phyloP scores from a whole-genome alignment of 1,140 invertebrate species.

The Octopus bimaculoides region DNA sequence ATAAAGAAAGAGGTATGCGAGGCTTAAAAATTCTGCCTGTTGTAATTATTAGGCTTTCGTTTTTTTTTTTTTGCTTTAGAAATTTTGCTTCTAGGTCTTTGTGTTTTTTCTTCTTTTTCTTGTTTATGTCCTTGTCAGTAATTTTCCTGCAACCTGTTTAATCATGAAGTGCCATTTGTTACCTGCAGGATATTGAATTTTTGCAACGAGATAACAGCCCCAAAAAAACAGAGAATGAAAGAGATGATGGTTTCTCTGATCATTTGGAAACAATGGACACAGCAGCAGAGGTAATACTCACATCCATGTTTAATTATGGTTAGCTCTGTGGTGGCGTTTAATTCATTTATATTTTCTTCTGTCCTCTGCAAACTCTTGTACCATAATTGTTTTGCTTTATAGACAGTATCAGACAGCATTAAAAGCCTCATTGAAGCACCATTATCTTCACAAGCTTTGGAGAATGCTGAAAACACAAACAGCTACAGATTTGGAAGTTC shows the following conservation, averaged over 20 bases:
- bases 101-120: background rate
- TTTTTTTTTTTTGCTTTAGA: background rate
- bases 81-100: background rate
- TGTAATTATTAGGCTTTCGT: background rate
- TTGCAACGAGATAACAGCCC: conserved; percentile 1
- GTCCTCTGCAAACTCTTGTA: too few relatives aligned
- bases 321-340: too few relatives aligned
- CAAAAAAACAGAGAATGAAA: background rate
- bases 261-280: conserved; percentile 2
- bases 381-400: too few relatives aligned
- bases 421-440: background rate
- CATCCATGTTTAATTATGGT: too few relatives aligned
- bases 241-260: conserved; percentile 4
- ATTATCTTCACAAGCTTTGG: background rate
- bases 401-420: background rate
- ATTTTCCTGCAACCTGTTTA: background rate
- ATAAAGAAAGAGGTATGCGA: conserved; percentile 6
- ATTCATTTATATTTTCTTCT: too few relatives aligned
- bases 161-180: background rate
- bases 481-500: background rate
- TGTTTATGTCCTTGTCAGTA: background rate
- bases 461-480: background rate
- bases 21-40: background rate
- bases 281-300: background rate
- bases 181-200: conserved; percentile 1